phyloP scores from a whole-genome alignment of 1,140 invertebrate genomes.

The Zaprionus davidi region DNA sequence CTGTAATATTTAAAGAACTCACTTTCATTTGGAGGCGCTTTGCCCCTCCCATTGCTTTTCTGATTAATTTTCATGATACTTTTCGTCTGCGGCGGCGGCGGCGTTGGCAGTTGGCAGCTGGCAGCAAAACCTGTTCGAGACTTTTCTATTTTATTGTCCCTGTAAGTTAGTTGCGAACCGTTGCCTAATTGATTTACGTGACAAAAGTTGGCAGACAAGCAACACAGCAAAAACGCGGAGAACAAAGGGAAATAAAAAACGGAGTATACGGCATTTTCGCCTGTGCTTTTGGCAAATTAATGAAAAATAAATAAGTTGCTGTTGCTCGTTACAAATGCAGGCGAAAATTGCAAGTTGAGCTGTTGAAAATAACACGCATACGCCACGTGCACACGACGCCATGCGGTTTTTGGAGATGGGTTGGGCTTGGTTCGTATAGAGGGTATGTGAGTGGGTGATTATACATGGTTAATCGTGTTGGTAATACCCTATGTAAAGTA shows the following conservation, averaged over 20 bases:
- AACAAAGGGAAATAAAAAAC: constrained; percentile 17
- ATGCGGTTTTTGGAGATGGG: constrained; percentile 12
- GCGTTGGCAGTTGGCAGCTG: constrained; percentile 1
- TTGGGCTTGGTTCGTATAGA: too few species aligned
- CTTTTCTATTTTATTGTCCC: constrained; percentile 36
- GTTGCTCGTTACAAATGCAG: not conserved
- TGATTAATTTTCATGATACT: constrained; percentile 12
- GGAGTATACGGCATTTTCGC: constrained; percentile 25
- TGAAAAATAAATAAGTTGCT: constrained; percentile 53
- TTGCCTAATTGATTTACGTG: constrained; percentile 75
- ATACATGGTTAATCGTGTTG: not conserved
- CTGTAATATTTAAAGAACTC: not conserved
- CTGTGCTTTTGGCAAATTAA: constrained; percentile 25
- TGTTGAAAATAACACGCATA: constrained; percentile 56
- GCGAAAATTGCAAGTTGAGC: constrained; percentile 42
- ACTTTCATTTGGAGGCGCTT: not conserved
- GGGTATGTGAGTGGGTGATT: not conserved
- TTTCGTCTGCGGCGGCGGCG: not conserved
- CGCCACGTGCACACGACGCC: constrained; percentile 53
- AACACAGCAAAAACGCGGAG: constrained; percentile 9
- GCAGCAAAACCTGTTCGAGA: constrained; percentile 21
- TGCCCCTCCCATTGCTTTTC: not conserved
- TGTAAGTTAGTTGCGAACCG: constrained; percentile 47
- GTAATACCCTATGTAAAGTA: not conserved
- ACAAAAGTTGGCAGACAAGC: constrained; percentile 71